A percentile compares a stretch with the other conserved stretches of the same genome.
Conservation (phyloP, 2,113 vertebrate genomes). For the Zosterops japonicus region DNA sequence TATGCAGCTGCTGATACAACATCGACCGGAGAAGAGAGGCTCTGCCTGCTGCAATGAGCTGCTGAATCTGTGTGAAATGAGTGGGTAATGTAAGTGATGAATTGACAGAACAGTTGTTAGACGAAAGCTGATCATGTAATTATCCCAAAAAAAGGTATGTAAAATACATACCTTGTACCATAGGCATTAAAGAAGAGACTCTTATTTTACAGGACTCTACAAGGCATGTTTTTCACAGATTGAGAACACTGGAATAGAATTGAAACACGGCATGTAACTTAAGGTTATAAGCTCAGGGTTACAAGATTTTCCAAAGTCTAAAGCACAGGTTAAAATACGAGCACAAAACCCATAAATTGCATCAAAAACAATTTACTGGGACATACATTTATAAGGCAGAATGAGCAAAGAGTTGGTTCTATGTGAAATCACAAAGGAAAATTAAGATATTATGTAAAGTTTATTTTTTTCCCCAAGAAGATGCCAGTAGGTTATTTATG, state of each 20-base stretch:
- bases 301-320: not conserved
- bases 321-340: not conserved
- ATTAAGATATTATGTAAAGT: not conserved
- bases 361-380: not conserved
- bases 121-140: not conserved
- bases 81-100: not conserved
- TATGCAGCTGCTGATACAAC: not conserved
- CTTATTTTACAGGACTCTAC: not conserved
- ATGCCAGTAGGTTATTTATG: not conserved
- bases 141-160: not conserved
- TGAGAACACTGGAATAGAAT: not conserved
- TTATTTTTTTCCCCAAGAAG: not conserved
- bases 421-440: not conserved
- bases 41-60: not conserved
- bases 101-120: not conserved
- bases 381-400: not conserved
- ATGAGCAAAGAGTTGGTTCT: not conserved
- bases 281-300: not conserved
- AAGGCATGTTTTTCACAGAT: not conserved
- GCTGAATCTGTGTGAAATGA: not conserved
- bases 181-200: not conserved
- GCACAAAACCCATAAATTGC: not conserved
- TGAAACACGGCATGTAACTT: not conserved
- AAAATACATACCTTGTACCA: not conserved
- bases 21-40: not conserved